Base-by-base conservation (phyloP, 1,140 invertebrate genomes). In the Adoxophyes honmai region DNA sequence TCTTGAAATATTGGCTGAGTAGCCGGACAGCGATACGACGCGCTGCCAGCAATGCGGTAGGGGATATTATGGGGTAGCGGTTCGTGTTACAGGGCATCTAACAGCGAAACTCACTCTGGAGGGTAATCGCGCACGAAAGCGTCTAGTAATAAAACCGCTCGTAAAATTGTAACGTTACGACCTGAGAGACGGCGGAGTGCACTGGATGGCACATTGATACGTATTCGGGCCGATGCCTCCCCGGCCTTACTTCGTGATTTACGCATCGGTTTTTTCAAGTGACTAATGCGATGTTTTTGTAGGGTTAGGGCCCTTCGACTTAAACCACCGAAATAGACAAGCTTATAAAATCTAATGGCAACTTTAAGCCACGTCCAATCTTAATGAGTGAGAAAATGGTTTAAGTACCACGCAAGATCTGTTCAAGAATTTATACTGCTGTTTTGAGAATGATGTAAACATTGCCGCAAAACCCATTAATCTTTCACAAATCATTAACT, bases 121-220 rank as follows among this genome's bases (percentile, higher is more conserved):
- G 83, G 83, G 83, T 85, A 86, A 86, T 86, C 83, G 83, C 64
- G 78, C 81, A 84, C 81, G 83, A 86, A 86, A 86, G 82, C 82
- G 82, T 83, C 80, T 80, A 75, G 83, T 84, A 87, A 87, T 82
- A 87, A 87, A 87, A 88, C 75, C 65, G 75, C 70, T 85, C 82
- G 78, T 88, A 86, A 87, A 87, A 87, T 80, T 79, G 82, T 85
- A 81, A 83, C 73, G 78, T 88, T 85, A 86, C 81, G 85, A 84
- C 70, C 75, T 67, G 74, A 66, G 75, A 85, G 80, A 77, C 79
- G 70, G 73, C 68, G 64, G 75, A 86, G 79, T 84, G 82, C 78
- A 82, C 78, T 81, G 61, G 81, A 80, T 83, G 76, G 82, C 74
- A 83, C 81, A 75, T 66, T 81, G 78, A 79, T 81, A 85, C 73